phyloP scores from a whole-genome alignment of 2,113 vertebrate species.

The Alligator sinensis region DNA sequence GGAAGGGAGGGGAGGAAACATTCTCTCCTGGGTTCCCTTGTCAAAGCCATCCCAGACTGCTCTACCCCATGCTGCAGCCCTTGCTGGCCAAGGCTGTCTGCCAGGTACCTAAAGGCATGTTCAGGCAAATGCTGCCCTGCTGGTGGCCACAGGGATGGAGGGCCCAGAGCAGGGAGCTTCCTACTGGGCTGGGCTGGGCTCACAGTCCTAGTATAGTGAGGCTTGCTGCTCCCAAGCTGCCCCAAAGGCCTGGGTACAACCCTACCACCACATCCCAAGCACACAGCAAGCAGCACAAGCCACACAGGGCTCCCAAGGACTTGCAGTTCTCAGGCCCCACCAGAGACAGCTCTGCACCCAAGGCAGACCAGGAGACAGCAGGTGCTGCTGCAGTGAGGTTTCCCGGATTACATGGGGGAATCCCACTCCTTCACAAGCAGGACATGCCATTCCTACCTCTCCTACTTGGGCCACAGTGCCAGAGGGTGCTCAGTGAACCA shows the following conservation, averaged over 20 bases:
- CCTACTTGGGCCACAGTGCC: too few relatives aligned
- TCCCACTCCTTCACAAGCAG: neutral
- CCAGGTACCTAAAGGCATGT: neutral
- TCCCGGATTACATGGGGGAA: neutral
- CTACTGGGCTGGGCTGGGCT: neutral
- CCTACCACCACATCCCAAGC: too few relatives aligned
- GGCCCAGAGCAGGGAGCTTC: neutral
- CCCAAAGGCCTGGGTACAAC: neutral
- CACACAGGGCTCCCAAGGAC: neutral
- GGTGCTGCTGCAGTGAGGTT: too few relatives aligned
- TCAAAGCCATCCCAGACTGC: too few relatives aligned
- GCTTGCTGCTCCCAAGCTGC: neutral
- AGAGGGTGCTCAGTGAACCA: too few relatives aligned
- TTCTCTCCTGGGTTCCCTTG: too few relatives aligned
- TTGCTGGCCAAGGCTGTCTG: neutral
- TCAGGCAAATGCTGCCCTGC: neutral
- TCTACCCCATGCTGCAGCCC: too few relatives aligned
- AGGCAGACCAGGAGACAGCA: neutral
- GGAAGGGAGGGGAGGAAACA: too few relatives aligned
- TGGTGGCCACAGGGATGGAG: too few relatives aligned
- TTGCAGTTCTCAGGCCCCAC: neutral
- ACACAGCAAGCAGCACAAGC: neutral
- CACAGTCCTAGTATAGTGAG: too few relatives aligned
- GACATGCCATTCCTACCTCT: too few relatives aligned
- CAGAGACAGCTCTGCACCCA: neutral